Evolutionary conservation across 2,797 vertebrate genomes (phyloP).

Genomic region (Limosa lapponica): DNA sequence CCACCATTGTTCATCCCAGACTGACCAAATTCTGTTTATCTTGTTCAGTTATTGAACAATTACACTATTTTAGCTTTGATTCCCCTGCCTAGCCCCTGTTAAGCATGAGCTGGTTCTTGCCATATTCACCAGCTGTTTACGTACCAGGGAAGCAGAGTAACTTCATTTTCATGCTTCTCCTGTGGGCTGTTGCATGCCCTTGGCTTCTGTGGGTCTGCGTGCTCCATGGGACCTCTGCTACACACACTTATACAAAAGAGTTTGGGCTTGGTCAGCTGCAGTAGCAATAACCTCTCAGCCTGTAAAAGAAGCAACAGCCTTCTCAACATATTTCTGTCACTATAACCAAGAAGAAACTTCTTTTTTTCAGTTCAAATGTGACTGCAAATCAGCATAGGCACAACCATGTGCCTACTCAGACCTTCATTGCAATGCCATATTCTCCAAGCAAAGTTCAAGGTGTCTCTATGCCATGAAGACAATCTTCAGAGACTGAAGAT

Average conservation of each 20-base stretch:
- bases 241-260: no score
- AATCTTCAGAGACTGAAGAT: not conserved
- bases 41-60: not conserved
- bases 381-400: not conserved
- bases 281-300: not conserved
- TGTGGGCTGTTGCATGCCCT: not conserved
- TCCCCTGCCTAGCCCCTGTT: not conserved
- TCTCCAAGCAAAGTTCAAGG: not conserved
- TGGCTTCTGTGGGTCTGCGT: accelerated
- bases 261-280: not conserved
- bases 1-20: not conserved
- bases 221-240: not conserved
- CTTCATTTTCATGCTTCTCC: not conserved
- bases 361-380: not conserved
- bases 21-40: not conserved
- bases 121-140: accelerated
- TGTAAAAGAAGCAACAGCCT: not conserved
- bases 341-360: not conserved
- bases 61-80: not conserved
- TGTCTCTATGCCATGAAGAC: not conserved
- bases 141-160: not conserved
- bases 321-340: not conserved
- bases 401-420: not conserved
- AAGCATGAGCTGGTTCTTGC: accelerated
- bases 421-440: not conserved